These are phyloP conservation scores for Anolis apletophallus DNA, from an alignment of 2,797 vertebrate genomes.

Conservation along the genomic window DNA sequence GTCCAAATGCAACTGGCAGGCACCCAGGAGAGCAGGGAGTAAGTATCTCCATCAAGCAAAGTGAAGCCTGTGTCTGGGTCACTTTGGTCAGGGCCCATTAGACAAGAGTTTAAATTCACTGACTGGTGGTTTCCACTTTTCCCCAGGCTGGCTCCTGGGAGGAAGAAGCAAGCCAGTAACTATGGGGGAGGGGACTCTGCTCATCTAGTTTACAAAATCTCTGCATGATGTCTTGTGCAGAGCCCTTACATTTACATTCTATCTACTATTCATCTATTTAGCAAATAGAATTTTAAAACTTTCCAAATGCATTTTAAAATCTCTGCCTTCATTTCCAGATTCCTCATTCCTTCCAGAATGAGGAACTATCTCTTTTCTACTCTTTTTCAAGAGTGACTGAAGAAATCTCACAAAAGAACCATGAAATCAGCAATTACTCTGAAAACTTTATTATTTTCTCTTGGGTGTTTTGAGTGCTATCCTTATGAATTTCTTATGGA, in stretches of 20 bases:
- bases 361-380: not conserved
- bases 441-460: constrained; percentile 24
- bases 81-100: too few relatives aligned
- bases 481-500: constrained; percentile 1
- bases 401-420: constrained; percentile 7
- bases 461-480: constrained; percentile 1
- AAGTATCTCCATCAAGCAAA: too few relatives aligned
- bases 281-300: not conserved
- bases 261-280: not conserved
- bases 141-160: too few relatives aligned
- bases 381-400: not conserved
- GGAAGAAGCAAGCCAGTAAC: too few relatives aligned
- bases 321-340: not conserved
- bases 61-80: too few relatives aligned
- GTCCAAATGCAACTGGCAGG: too few relatives aligned
- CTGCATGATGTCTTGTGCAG: too few relatives aligned
- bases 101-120: too few relatives aligned
- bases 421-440: constrained; percentile 27
- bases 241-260: not conserved
- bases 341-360: not conserved
- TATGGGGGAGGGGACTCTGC: too few relatives aligned
- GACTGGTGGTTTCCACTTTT: too few relatives aligned
- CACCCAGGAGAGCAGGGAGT: too few relatives aligned
- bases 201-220: too few relatives aligned
- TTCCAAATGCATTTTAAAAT: constrained; percentile 10